Evolutionary conservation across 2,888 invertebrate species (phyloP).

Genomic region (Druceiella hillmani): DNA sequence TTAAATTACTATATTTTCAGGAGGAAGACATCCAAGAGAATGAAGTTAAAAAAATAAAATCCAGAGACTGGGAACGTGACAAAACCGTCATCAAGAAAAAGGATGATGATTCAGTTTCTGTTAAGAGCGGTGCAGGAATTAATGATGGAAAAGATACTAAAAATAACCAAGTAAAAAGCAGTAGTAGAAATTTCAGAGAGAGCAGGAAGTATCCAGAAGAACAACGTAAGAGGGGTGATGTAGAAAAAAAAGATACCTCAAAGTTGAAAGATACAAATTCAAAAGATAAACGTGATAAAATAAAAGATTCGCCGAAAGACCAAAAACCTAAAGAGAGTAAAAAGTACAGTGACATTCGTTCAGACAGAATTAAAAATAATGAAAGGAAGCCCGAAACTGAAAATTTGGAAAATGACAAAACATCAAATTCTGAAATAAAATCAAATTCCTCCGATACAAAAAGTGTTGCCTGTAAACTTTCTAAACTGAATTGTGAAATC

Average conservation of each 20-base stretch:
- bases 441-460: too few species aligned
- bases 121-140: too few species aligned
- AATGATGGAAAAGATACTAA: slow-evolving; percentile 39
- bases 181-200: slow-evolving; percentile 35
- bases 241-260: slow-evolving; percentile 34
- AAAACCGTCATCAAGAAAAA: slow-evolving; percentile 32
- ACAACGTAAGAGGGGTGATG: slow-evolving; percentile 30
- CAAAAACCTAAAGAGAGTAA: slow-evolving; percentile 36
- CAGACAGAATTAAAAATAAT: slow-evolving; percentile 38
- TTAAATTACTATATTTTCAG: slow-evolving; percentile 26
- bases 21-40: slow-evolving; percentile 42
- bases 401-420: too few species aligned
- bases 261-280: slow-evolving; percentile 40
- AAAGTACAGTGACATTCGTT: slow-evolving; percentile 47
- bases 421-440: too few species aligned
- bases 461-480: slow-evolving; percentile 8
- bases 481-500: slow-evolving; percentile 34
- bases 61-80: slow-evolving; percentile 46
- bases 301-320: slow-evolving; percentile 43
- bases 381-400: too few species aligned
- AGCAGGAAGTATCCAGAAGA: slow-evolving; percentile 44
- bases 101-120: slow-evolving; percentile 34
- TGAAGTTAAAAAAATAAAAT: slow-evolving; percentile 46
- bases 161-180: slow-evolving; percentile 39
- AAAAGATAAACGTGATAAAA: slow-evolving; percentile 41